These are phyloP conservation scores for Euschistus heros DNA, from an alignment of 1,140 invertebrate species.

Conservation along the genomic window DNA sequence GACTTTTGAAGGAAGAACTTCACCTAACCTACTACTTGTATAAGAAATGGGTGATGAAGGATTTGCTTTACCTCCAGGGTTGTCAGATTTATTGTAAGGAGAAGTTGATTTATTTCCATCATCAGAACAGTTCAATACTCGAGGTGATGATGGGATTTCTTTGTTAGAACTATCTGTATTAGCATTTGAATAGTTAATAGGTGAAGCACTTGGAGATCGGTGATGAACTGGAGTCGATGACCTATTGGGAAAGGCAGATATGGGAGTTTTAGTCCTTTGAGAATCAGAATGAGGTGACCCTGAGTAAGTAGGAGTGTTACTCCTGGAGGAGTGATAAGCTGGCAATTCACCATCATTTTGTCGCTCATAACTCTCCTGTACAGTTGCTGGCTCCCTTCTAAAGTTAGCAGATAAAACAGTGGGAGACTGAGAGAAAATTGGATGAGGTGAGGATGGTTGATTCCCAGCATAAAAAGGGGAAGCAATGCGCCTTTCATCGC, in stretches of 20 bases:
- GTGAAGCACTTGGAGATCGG: conserved; percentile 10
- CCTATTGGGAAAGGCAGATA: conserved; percentile 6
- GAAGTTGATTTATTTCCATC: conserved; percentile 12
- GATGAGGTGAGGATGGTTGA: conserved; percentile 16
- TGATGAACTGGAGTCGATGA: conserved; percentile 6
- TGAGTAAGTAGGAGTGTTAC: conserved; percentile 11
- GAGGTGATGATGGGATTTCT: conserved; percentile 4
- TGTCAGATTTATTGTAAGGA: conserved; percentile 24
- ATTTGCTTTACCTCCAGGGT: conserved; percentile 22
- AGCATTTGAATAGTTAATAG: conserved; percentile 24
- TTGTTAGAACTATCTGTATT: not conserved
- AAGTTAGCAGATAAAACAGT: conserved; percentile 21
- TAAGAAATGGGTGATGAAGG: conserved; percentile 24
- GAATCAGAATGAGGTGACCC: conserved; percentile 14
- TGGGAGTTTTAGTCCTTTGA: conserved; percentile 11
- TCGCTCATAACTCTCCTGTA: not conserved
- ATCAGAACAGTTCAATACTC: not conserved
- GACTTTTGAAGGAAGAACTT: conserved; percentile 26
- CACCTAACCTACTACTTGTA: conserved; percentile 20
- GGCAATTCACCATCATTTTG: conserved; percentile 8
- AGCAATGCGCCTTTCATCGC: conserved; percentile 25
- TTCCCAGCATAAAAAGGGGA: conserved; percentile 20
- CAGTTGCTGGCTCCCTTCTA: conserved; percentile 3
- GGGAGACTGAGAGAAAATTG: conserved; percentile 22
- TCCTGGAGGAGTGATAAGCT: not conserved